Evolutionary conservation across 2,113 vertebrate species (phyloP).

Genomic region (Seriola rivoliana): DNA sequence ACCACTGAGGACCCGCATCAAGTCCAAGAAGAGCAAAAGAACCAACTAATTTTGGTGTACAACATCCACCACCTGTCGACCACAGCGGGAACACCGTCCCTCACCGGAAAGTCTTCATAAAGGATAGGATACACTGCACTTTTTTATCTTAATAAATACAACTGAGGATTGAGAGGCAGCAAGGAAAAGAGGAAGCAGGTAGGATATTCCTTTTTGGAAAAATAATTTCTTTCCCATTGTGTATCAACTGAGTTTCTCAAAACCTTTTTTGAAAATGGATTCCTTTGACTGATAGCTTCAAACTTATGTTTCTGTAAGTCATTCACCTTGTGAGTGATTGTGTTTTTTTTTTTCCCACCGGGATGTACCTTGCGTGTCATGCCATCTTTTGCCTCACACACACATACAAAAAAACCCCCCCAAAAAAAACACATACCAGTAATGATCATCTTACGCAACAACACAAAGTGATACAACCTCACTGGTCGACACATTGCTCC

Average conservation of each 20-base stretch:
- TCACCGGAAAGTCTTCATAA: background rate
- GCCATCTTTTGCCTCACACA: background rate
- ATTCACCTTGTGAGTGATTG: background rate
- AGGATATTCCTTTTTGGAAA: background rate
- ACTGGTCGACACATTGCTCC: background rate
- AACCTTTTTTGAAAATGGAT: background rate
- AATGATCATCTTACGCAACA: background rate
- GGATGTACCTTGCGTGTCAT: no score
- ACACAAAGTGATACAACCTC: background rate
- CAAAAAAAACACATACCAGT: background rate
- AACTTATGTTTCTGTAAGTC: background rate
- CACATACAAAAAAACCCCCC: background rate
- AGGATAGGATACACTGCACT: conserved; percentile 37
- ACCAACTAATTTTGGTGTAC: background rate
- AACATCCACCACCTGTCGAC: background rate
- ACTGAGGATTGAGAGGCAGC: background rate
- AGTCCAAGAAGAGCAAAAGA: conserved; percentile 9
- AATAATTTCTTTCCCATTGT: background rate
- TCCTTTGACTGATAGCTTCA: background rate
- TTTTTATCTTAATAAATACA: conserved; percentile 11
- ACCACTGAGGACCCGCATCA: background rate
- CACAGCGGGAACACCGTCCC: background rate
- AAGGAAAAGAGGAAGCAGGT: conserved; percentile 47
- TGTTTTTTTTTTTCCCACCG: background rate
- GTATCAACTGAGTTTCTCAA: background rate